phyloP scores from a whole-genome alignment of 2,113 vertebrate species.

The Bathybates hornii region DNA sequence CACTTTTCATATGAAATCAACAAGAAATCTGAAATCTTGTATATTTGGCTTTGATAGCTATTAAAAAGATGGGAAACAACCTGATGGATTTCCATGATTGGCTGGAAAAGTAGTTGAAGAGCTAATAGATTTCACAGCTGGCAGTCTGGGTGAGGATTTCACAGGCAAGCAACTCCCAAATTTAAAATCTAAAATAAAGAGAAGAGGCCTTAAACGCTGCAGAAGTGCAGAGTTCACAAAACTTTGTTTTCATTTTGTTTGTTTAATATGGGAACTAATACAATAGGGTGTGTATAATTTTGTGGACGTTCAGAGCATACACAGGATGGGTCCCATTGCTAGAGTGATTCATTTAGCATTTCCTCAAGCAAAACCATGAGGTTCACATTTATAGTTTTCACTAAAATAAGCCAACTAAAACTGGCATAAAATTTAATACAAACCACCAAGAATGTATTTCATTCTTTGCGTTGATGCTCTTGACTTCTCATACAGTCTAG shows the following conservation, averaged over 20 bases:
- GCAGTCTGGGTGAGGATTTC: conserved; percentile 33
- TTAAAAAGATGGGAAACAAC: neutral
- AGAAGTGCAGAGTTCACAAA: neutral
- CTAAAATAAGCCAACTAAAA: neutral
- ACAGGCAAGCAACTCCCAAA: conserved; percentile 17
- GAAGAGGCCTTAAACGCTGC: neutral
- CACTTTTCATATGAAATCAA: conserved; percentile 20
- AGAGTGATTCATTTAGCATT: neutral
- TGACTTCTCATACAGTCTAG: neutral
- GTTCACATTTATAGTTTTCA: neutral
- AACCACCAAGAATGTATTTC: accelerated
- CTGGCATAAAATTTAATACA: neutral
- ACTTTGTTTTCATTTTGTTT: neutral
- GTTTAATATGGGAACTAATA: neutral
- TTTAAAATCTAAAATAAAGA: conserved; percentile 27
- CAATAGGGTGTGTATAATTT: neutral
- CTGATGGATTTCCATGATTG: conserved; percentile 28
- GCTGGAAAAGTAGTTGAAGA: neutral
- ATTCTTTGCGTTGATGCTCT: accelerated
- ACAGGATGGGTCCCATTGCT: neutral
- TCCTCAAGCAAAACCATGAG: neutral
- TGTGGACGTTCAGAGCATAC: neutral
- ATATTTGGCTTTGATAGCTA: neutral
- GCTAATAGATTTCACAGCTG: conserved; percentile 37
- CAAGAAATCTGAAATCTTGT: neutral